Base-by-base conservation (phyloP, 2,888 invertebrate genomes). In the Heliconius sara region DNA sequence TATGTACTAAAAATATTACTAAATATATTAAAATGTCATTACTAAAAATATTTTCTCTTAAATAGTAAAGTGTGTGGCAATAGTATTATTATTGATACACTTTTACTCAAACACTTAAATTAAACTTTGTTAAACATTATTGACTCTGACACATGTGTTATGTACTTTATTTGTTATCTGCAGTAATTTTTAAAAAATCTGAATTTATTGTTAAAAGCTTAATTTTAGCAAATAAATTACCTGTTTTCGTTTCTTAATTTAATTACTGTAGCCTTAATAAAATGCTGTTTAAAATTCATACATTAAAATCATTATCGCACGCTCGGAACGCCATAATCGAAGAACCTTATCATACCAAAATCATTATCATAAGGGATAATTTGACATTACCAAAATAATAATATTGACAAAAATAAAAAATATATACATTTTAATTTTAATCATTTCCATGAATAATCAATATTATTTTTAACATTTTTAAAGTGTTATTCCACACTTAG, bases 21-120 rank as follows among this genome's bases (percentile, higher is more conserved):
- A n/a, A n/a, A n/a, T n/a, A n/a, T n/a, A n/a, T n/a, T n/a, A n/a
- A n/a, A n/a, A n/a, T n/a, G n/a, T n/a, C n/a, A n/a, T n/a, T 57
- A 52, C n/a, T n/a, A 1, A 19, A 60, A 22, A 9, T 39, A 43
- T 47, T 47, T 47, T 52, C 43, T 12, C 1, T 43, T 43, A 6
- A 52, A n/a, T 39, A 74, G 22, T 78, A 73, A 78, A 78, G 39
- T 22, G 30, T 25, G n/a, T 78, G 12, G 66, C 73, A 78, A 78
- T 78, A 73, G 72, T 78, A 22, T 78, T 73, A 9, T 16, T 39
- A 78, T 78, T 78, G 73, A 57, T 67, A 22, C 65, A 66, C 13
- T 57, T 73, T 78, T 78, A 73, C 52, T 52, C 39, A 67, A 16
- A 34, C 66, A 22, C 0, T 9, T 22, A 47, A 43, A 7, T 34